These are phyloP conservation scores for Ivindomyrus marchei DNA, from an alignment of 2,113 vertebrate species.

Conservation along the genomic window DNA sequence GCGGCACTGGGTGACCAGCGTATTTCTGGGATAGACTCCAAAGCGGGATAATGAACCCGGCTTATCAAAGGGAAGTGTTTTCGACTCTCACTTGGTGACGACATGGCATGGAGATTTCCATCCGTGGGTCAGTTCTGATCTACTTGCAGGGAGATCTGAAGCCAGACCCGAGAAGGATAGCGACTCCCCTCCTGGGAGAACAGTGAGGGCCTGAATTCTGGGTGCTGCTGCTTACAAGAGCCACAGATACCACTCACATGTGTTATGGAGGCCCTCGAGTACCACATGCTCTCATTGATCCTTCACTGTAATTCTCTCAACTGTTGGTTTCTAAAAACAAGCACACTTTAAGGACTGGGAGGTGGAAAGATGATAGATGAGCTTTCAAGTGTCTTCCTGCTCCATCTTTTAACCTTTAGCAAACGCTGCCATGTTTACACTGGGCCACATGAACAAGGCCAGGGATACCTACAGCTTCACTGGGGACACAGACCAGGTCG, in stretches of 20 bases:
- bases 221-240: neutral
- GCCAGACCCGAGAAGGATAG: neutral
- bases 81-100: neutral
- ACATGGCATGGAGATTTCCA: constrained; percentile 4
- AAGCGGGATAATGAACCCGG: neutral
- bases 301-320: neutral
- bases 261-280: too few species aligned
- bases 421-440: neutral
- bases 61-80: neutral
- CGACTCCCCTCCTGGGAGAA: neutral
- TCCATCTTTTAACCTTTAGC: neutral
- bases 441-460: neutral
- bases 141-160: neutral
- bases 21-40: constrained; percentile 6
- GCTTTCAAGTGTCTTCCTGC: neutral
- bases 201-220: neutral
- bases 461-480: neutral
- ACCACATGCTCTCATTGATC: neutral
- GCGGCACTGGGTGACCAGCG: constrained; percentile 3
- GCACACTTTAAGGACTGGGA: neutral
- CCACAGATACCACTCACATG: neutral
- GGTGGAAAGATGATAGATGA: neutral
- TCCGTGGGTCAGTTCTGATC: neutral
- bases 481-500: neutral
- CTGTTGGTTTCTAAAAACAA: neutral